A percentile compares a stretch with the other conserved stretches of the same genome.
Evolutionary conservation across 2,113 vertebrate species (phyloP).

Genomic region (Tragelaphus imberbis): DNA sequence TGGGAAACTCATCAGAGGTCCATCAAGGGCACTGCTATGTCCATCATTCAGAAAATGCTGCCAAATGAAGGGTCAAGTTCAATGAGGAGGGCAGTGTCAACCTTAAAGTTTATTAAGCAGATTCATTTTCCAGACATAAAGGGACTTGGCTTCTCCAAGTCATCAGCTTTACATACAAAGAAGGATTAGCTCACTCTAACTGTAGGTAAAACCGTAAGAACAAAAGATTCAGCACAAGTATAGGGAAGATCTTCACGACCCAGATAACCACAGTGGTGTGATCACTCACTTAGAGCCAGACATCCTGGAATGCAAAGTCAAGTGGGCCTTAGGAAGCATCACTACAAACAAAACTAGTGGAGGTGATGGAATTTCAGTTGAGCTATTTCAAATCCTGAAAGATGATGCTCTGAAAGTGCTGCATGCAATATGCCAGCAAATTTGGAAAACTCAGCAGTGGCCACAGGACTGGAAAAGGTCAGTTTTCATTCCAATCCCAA

Average conservation of each 20-base stretch:
- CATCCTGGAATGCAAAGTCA: neutral
- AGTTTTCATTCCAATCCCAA: neutral
- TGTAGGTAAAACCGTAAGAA: neutral
- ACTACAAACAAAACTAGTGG: neutral
- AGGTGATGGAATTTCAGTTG: neutral
- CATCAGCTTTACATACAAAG: neutral
- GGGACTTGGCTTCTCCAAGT: neutral
- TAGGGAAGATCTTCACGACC: neutral
- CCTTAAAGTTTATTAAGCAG: neutral
- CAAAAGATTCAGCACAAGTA: neutral
- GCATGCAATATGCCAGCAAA: neutral
- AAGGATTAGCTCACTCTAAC: neutral
- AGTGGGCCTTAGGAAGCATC: neutral
- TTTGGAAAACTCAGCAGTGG: neutral
- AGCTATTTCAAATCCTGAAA: neutral
- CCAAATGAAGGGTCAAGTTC: neutral
- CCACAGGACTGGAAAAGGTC: neutral
- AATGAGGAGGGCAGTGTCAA: neutral
- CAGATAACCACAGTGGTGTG: neutral
- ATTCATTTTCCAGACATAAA: neutral
- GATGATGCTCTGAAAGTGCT: neutral
- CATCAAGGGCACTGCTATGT: neutral
- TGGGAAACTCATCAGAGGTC: neutral
- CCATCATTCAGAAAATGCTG: neutral
- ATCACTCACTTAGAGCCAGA: neutral